Conservation (phyloP, 2,888 invertebrate species). For the Sinodicranocentrus sp. region DNA sequence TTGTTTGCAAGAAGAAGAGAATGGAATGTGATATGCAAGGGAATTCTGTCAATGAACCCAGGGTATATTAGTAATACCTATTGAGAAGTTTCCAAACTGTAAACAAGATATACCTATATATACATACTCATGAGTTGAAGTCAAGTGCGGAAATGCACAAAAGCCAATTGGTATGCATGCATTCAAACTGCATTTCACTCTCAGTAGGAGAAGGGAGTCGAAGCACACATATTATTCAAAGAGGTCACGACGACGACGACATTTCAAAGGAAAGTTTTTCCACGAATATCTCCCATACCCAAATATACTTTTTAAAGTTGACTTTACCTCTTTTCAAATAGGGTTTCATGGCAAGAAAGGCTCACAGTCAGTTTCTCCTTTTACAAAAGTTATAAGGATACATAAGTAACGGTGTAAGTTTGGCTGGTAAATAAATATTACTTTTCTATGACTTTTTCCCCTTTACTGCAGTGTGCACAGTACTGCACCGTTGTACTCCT, state of each 20-base stretch:
- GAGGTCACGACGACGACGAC: conserved; percentile 58
- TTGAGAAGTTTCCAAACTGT: neutral
- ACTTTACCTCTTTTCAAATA: too few relatives aligned
- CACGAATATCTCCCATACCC: too few relatives aligned
- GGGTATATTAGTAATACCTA: neutral
- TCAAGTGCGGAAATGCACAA: conserved; percentile 46
- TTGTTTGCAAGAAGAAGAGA: neutral
- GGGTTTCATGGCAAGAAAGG: too few relatives aligned
- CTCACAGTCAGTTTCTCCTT: too few relatives aligned
- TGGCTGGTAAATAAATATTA: too few relatives aligned
- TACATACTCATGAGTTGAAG: neutral
- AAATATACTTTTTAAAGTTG: too few relatives aligned
- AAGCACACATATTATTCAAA: conserved; percentile 66
- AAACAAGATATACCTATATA: neutral
- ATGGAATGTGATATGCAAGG: conserved; percentile 5
- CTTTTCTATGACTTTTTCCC: too few relatives aligned
- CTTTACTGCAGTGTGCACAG: too few relatives aligned
- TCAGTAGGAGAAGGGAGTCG: neutral
- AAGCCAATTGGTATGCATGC: conserved; percentile 60
- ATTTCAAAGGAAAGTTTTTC: conserved; percentile 56
- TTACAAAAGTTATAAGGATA: too few relatives aligned
- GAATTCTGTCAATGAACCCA: conserved; percentile 19
- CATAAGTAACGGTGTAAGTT: too few relatives aligned
- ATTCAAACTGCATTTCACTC: conserved; percentile 55
- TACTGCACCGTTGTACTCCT: too few relatives aligned